Percentiles rank a stretch among this genome's conserved stretches.
Evolutionary conservation across 2,888 invertebrate species (phyloP).

Genomic region (Gonocerus acuteangulatus): DNA sequence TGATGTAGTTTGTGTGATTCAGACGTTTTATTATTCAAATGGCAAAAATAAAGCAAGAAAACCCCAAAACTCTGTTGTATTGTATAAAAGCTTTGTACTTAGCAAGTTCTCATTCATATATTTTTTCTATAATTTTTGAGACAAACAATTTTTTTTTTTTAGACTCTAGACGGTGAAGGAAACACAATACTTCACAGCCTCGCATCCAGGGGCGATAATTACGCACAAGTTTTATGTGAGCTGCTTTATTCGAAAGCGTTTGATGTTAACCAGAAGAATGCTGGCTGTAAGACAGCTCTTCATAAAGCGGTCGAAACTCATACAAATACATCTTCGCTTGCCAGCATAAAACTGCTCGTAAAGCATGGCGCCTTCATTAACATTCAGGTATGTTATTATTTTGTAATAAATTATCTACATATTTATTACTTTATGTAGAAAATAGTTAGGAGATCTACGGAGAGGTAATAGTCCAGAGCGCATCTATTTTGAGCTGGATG

Average conservation of each 20-base stretch:
- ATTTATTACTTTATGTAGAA: too few relatives aligned
- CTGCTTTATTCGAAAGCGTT: conserved; percentile 3
- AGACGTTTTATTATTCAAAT: too few relatives aligned
- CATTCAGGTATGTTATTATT: conserved; percentile 2
- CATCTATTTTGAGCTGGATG: too few relatives aligned
- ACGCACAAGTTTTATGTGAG: conserved; percentile 12
- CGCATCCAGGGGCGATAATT: conserved; percentile 1
- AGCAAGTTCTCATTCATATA: too few relatives aligned
- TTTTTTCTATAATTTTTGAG: too few relatives aligned
- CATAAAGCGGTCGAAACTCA: conserved; percentile 11
- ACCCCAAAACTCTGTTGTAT: too few relatives aligned
- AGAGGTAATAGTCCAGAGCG: too few relatives aligned
- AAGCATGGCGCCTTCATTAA: conserved; percentile 9
- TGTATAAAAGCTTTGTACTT: too few relatives aligned
- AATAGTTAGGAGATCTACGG: too few relatives aligned
- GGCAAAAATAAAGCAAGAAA: too few relatives aligned
- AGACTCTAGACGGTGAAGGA: conserved; percentile 4
- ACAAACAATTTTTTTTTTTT: too few relatives aligned
- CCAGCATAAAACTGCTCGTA: conserved; percentile 9
- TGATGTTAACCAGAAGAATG: conserved; percentile 1
- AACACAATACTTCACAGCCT: conserved; percentile 16
- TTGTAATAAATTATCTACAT: background rate
- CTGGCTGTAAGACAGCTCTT: background rate
- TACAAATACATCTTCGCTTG: background rate
- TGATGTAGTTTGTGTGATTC: too few relatives aligned